Percentiles rank a stretch among this genome's conserved stretches.
These are phyloP conservation scores for Pteruthius melanotis DNA, from an alignment of 2,113 vertebrate genomes.

Conservation along the genomic window DNA sequence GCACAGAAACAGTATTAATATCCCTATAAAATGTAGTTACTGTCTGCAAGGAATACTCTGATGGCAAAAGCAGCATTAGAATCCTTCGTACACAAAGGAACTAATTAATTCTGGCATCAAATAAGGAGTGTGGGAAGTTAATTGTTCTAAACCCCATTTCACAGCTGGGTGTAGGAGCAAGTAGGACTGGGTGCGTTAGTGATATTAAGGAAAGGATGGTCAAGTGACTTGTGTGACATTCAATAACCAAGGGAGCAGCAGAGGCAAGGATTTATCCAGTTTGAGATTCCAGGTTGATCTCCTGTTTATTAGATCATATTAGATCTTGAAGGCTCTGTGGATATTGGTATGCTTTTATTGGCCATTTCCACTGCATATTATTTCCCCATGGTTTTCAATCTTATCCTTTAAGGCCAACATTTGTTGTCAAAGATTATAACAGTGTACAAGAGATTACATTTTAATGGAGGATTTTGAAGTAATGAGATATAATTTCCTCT, in stretches of 20 bases:
- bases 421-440: neutral
- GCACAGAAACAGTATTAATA: neutral
- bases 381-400: neutral
- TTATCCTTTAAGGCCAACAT: neutral
- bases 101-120: constrained; percentile 33
- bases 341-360: neutral
- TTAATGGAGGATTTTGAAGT: neutral
- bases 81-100: neutral
- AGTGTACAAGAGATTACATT: neutral
- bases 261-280: neutral
- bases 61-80: neutral
- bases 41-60: neutral
- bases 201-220: neutral
- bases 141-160: neutral
- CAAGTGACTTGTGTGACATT: neutral
- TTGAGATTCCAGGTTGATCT: neutral
- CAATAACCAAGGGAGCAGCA: neutral
- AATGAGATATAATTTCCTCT: neutral
- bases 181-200: neutral
- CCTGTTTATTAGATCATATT: constrained; percentile 18
- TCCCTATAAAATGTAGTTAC: neutral
- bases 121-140: neutral
- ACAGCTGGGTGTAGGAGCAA: neutral
- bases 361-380: neutral
- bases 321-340: neutral